Evolutionary conservation across 1,140 invertebrate species (phyloP).

Genomic region (Gonioctena quinquepunctata): DNA sequence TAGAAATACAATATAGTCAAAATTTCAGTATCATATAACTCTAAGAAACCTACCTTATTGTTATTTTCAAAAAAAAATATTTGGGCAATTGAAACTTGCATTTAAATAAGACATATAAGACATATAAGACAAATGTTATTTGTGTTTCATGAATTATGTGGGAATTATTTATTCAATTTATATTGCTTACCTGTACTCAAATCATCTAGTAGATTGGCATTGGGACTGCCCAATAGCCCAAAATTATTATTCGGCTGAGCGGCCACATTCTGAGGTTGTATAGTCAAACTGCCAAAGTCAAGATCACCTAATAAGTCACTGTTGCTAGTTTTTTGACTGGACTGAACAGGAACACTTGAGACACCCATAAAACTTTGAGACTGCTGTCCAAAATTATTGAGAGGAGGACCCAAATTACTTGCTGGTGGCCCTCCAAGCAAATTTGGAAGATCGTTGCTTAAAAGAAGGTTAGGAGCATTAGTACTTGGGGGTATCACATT

Average conservation of each 20-base stretch:
- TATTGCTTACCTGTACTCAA: slow-evolving; percentile 34
- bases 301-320: slow-evolving; percentile 65
- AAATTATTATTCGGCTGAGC: slow-evolving; percentile 33
- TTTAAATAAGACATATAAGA: too few relatives aligned
- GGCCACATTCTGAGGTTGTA: slow-evolving; percentile 32
- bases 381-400: too few relatives aligned
- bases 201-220: slow-evolving; percentile 32
- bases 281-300: slow-evolving; percentile 53
- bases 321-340: slow-evolving; percentile 45
- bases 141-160: too few relatives aligned
- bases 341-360: neutral
- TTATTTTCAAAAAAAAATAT: too few relatives aligned
- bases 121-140: too few relatives aligned
- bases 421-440: neutral
- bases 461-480: neutral
- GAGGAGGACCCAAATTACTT: too few relatives aligned
- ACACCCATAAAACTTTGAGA: too few relatives aligned
- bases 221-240: slow-evolving; percentile 23
- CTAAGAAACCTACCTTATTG: too few relatives aligned
- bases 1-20: too few relatives aligned
- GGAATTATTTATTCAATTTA: too few relatives aligned
- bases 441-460: neutral
- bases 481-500: neutral
- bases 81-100: too few relatives aligned
- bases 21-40: too few relatives aligned